A percentile compares a stretch with the other conserved stretches of the same genome.
These are phyloP conservation scores for Diarsia rubi DNA, from an alignment of 2,888 invertebrate genomes.

Conservation along the genomic window DNA sequence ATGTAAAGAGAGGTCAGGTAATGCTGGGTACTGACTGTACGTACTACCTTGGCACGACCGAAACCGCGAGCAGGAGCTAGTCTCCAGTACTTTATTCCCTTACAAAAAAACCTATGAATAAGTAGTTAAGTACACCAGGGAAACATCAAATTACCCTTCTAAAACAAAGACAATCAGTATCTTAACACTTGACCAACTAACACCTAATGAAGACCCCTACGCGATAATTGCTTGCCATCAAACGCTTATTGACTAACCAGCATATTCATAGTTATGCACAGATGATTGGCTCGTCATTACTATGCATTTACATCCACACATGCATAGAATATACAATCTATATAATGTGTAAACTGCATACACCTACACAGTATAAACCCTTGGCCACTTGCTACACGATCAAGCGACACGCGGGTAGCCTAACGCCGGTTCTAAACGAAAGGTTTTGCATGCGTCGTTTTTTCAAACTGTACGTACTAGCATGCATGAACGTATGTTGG, in stretches of 20 bases:
- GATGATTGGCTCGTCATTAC: conserved; percentile 60
- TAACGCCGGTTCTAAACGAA: too few species aligned
- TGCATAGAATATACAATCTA: conserved; percentile 3
- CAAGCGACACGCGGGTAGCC: not conserved
- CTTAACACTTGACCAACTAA: not conserved
- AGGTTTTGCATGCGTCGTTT: not conserved
- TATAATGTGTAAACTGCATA: not conserved
- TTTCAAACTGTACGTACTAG: not conserved
- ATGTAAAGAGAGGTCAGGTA: too few species aligned
- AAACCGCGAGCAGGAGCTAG: not conserved
- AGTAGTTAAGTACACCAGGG: not conserved
- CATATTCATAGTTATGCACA: conserved; percentile 59
- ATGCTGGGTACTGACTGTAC: too few species aligned
- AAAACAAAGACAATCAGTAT: not conserved
- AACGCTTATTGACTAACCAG: conserved; percentile 45
- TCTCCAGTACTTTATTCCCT: not conserved
- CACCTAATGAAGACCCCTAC: conserved; percentile 41
- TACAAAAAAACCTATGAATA: not conserved
- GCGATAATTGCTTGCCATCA: conserved; percentile 33
- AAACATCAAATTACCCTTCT: not conserved
- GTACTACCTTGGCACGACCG: too few species aligned
- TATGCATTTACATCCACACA: conserved; percentile 52
- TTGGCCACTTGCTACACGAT: not conserved
- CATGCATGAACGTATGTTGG: too few species aligned
- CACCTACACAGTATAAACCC: not conserved